These are phyloP conservation scores for Sigmodon hispidus DNA, from an alignment of 2,113 vertebrate species.

Conservation along the genomic window DNA sequence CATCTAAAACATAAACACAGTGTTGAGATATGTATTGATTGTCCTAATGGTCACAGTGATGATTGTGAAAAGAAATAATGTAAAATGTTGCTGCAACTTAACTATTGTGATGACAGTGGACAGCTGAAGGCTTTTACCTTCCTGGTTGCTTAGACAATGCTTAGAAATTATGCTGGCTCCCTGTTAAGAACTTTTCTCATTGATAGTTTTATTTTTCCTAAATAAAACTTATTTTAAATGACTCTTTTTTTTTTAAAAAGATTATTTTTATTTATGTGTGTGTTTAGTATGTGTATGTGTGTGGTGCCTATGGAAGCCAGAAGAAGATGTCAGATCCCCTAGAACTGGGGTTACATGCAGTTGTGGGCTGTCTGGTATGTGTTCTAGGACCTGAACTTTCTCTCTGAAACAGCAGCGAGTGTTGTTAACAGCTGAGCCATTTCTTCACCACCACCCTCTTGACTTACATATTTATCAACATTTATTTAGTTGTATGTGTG, in stretches of 20 bases:
- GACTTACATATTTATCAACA: background rate
- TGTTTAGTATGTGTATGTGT: background rate
- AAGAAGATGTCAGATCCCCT: background rate
- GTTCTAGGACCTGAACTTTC: background rate
- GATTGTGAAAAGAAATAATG: background rate
- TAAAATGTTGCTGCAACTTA: background rate
- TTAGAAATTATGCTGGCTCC: background rate
- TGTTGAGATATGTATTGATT: background rate
- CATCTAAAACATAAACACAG: background rate
- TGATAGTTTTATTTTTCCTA: conserved; percentile 18
- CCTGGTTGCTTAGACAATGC: background rate
- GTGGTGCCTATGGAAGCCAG: background rate
- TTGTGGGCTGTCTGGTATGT: background rate
- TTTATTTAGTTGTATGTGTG: background rate
- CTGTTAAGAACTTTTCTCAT: background rate
- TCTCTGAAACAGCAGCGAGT: background rate
- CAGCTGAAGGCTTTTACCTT: background rate
- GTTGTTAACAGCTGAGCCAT: background rate
- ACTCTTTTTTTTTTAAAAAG: background rate
- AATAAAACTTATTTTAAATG: conserved; percentile 30
- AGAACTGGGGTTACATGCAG: background rate
- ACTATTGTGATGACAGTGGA: background rate
- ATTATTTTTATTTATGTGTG: background rate
- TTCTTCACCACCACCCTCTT: background rate
- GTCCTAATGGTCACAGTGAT: background rate